Base-by-base conservation (phyloP, 1,140 invertebrate species). In the Euwallacea fornicatus region DNA sequence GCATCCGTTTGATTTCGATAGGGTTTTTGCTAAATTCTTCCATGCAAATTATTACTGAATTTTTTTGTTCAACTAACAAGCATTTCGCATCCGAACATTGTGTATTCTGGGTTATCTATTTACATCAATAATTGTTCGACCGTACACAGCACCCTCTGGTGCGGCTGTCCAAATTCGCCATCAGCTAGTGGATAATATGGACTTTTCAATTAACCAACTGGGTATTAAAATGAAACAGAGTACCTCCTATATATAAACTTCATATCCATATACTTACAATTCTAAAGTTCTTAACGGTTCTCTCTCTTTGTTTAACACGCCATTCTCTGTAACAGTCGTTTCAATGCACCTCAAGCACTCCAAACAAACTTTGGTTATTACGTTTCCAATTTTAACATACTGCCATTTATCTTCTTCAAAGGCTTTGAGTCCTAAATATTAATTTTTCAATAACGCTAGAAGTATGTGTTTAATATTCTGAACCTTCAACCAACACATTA, bases 381-480 rank as follows among this genome's bases (percentile, higher is more conserved):
- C 82, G 15, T 82, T 74, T 2, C 89, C 89, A 65, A 91, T 89
- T 82, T 88, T 89, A 13, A 91, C 78, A 82, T 86, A 91, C 46
- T 87, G 84, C 89, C 89, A 91, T 11, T 82, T 80, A 71, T 91
- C 89, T 80, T 93, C 91, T 6, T 86, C 88, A 75, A 86, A 90
- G 2, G 88, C 76, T 16, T 81, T 73, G 1, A 85, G 81, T 2
- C 71, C 71, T 72, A 44, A 56, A 13, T n/a, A 16, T 47, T 15
- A 8, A 16, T 42, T 2, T 33, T 55, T 7, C 9, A 10, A 11
- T 15, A 63, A 16, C 42, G 13, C 46, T 9, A 53, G 50, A 42
- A 42, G 42, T 7, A 42, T 43, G 0, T 61, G 10, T 61, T 42
- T 33, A 33, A 33, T 33, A 33, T 33, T 33, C 21, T 58, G 56